Base-by-base conservation (phyloP, 2,113 vertebrate species). In the Aspiorhynchus laticeps region DNA sequence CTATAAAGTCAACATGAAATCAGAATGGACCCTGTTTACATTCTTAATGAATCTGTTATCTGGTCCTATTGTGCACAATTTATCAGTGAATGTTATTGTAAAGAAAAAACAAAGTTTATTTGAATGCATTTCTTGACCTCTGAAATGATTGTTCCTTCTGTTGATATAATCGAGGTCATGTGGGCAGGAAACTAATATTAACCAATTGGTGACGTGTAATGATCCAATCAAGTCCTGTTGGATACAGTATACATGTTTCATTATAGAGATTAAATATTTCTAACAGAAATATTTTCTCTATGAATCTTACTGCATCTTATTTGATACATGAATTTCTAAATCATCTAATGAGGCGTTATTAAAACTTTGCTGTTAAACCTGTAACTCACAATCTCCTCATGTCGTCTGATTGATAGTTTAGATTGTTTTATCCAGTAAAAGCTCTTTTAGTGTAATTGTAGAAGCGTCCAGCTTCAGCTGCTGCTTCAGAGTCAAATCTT, bases 41-140 rank as follows among this genome's bases (percentile, higher is more conserved):
- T 36, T 41, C 69, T 24, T 41, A 41, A 12, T 24, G 19, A 11
- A 6, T 41, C 4, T 9, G 4, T 73, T 73, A 73, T 73, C 36
- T 73, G 11, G 19, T 73, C 69, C 24, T 38, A 3, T 38, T 73
- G 36, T 73, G 19, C 69, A 41, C 36, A 41, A 73, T 73, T 73
- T 8, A 73, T 73, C 36, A 73, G 69, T 41, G 69, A 12, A 73
- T 73, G 69, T 73, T 73, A 73, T 73, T 73, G 69, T 41, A 38
- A 73, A 73, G 69, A 73, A 73, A 73, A n/a, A 69, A 43, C 4
- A 41, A 41, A 24, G 33, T 24, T 73, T 73, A 73, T 73, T 73
- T 41, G 5, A 41, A 73, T 41, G 36, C 36, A 73, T 38, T 53
- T 31, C n/a, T 19, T 51, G 63, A 67, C 26, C 26, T 31, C 28